Conservation (phyloP, 1,140 invertebrate genomes). For the Atta cephalotes region DNA sequence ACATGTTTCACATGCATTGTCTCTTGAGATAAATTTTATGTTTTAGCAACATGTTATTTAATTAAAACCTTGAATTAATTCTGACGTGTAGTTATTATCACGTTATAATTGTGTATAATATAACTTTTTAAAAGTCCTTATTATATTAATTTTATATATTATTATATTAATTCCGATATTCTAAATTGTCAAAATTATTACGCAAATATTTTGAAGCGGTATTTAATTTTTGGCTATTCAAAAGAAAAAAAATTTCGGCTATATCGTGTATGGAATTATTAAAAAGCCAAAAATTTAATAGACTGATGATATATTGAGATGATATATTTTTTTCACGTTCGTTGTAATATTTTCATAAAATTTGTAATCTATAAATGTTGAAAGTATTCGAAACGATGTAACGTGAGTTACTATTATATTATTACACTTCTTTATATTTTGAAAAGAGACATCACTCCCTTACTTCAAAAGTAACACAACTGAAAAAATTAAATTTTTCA, state of each 20-base stretch:
- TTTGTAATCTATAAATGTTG: no score
- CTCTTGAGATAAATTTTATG: conserved; percentile 1
- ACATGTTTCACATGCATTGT: not conserved
- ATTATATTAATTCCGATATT: not conserved
- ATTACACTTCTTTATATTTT: conserved; percentile 12
- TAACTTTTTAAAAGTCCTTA: not conserved
- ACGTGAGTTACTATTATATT: not conserved
- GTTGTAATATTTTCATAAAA: not conserved
- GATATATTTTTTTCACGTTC: not conserved
- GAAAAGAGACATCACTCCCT: no score
- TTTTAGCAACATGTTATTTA: conserved; percentile 1
- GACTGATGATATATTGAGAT: not conserved
- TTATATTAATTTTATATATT: not conserved
- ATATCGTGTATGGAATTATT: not conserved
- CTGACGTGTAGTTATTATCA: no score
- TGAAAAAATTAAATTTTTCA: no score
- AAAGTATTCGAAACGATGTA: not conserved
- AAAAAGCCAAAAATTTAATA: not conserved
- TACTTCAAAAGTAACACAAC: no score
- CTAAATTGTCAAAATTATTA: not conserved
- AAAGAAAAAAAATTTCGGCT: not conserved
- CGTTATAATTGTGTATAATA: not conserved
- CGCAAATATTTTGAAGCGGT: not conserved
- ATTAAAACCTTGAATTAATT: conserved; percentile 12
- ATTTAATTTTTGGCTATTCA: not conserved